Conservation (phyloP, 2,797 vertebrate species). For the Channallabes apus region DNA sequence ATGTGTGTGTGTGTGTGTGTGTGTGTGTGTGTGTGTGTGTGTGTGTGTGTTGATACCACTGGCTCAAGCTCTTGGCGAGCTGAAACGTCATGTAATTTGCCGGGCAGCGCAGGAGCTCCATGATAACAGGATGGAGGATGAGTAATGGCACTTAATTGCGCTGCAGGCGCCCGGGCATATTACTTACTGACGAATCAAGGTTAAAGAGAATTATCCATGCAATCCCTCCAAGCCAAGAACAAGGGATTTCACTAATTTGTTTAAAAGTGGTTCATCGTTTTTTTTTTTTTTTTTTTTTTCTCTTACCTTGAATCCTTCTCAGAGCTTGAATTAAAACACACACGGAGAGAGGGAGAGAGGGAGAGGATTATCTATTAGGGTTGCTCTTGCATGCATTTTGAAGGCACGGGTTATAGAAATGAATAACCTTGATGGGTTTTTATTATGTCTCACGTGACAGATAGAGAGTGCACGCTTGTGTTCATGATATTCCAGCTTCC, state of each 20-base stretch:
- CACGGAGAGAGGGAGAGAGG: not conserved
- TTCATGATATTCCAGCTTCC: not conserved
- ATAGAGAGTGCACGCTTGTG: not conserved
- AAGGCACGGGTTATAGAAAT: slow-evolving; percentile 17
- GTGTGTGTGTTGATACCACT: slow-evolving; percentile 43
- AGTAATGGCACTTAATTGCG: slow-evolving; percentile 76
- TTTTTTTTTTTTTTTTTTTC: not conserved
- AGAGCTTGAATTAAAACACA: slow-evolving; percentile 43
- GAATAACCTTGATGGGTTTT: slow-evolving; percentile 14
- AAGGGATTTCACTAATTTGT: slow-evolving; percentile 65
- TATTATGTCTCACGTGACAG: not conserved
- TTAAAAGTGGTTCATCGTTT: slow-evolving; percentile 45
- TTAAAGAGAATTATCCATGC: slow-evolving; percentile 71
- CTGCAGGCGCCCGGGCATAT: slow-evolving; percentile 73
- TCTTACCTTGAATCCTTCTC: slow-evolving; percentile 57
- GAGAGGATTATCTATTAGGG: slow-evolving; percentile 45
- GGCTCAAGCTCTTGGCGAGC: slow-evolving; percentile 42
- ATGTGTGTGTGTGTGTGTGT: slow-evolving; percentile 12
- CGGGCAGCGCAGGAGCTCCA: slow-evolving; percentile 62
- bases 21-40: slow-evolving; percentile 17
- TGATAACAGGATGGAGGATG: slow-evolving; percentile 73
- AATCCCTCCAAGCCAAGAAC: slow-evolving; percentile 65
- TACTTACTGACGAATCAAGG: slow-evolving; percentile 76
- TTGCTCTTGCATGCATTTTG: slow-evolving; percentile 15
- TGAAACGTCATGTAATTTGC: slow-evolving; percentile 64